Base-by-base conservation (phyloP, 2,113 vertebrate species). In the Gymnobelideus leadbeateri region DNA sequence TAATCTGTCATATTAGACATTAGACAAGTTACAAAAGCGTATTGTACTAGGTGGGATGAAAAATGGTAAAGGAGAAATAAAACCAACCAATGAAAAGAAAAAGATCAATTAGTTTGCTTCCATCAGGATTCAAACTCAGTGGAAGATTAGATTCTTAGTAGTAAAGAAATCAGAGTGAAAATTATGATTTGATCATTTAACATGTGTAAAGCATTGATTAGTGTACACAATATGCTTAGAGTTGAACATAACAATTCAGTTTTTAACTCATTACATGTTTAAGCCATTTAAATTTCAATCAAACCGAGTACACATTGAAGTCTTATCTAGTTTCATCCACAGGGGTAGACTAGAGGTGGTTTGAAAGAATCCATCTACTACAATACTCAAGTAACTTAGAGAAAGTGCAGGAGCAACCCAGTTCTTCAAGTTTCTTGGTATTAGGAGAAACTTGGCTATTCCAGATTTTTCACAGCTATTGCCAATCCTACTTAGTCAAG, bases 91-190 rank as follows among this genome's bases (percentile, higher is more conserved):
- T n/a, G n/a, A n/a, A n/a, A n/a, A n/a, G n/a, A n/a, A n/a, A n/a
- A n/a, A n/a, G n/a, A n/a, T n/a, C n/a, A n/a, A n/a, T n/a, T n/a
- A n/a, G n/a, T n/a, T n/a, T n/a, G n/a, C n/a, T n/a, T n/a, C n/a
- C n/a, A n/a, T n/a, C n/a, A n/a, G n/a, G n/a, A n/a, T n/a, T n/a
- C n/a, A n/a, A n/a, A n/a, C n/a, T n/a, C n/a, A n/a, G n/a, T 24
- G 57, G n/a, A 92, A 51, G 90, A 90, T 21, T 3, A 55, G 26
- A 26, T 93, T 52, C 54, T 92, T 47, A 89, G 54, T 55, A 92
- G 93, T 61, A 43, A 91, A 94, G 51, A 90, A 54, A 53, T 95
- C 68, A n/a, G n/a, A n/a, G 16, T n/a, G 11, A 77, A 77, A 77
- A 21, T 77, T 77, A 43, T 7, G 1, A 77, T 57, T 95, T 46